Percentiles rank a stretch among this genome's conserved stretches.
Conservation (phyloP, 2,113 vertebrate species). For the Leptocoma aspasia region DNA sequence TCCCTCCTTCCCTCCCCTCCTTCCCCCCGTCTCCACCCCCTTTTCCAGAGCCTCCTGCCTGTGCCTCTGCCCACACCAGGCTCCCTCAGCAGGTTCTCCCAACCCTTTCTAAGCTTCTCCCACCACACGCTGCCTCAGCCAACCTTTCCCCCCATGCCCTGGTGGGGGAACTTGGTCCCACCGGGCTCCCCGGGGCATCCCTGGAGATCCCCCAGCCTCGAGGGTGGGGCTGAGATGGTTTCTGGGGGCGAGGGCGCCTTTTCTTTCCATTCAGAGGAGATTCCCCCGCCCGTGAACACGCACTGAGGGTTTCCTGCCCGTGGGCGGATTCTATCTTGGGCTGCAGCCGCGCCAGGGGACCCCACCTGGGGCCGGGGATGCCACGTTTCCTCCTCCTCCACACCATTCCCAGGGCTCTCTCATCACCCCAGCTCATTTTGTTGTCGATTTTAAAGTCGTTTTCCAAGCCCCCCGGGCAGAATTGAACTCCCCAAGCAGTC, state of each 20-base stretch:
- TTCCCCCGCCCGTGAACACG: not conserved
- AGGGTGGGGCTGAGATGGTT: not conserved
- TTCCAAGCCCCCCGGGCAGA: accelerated
- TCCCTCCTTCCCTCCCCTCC: not conserved
- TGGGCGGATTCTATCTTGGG: slow-evolving; percentile 48
- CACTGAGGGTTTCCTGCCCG: slow-evolving; percentile 51
- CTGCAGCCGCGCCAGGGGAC: not conserved
- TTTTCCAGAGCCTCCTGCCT: not conserved
- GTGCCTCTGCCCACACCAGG: not conserved
- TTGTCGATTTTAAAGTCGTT: not conserved
- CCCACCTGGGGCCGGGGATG: not conserved
- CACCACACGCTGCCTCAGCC: accelerated
- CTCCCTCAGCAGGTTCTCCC: not conserved
- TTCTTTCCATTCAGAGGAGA: slow-evolving; percentile 53
- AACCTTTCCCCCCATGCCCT: accelerated
- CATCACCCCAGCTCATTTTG: accelerated
- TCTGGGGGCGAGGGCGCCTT: not conserved
- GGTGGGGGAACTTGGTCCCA: not conserved
- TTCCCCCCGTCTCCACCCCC: not conserved
- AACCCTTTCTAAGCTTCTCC: not conserved
- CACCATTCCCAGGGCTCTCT: not conserved
- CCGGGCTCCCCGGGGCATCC: not conserved
- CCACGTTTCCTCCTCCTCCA: not conserved
- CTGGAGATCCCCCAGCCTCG: not conserved
- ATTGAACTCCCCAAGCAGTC: accelerated